Base-by-base conservation (phyloP, 2,113 vertebrate genomes). In the Trichomycterus rosablanca region DNA sequence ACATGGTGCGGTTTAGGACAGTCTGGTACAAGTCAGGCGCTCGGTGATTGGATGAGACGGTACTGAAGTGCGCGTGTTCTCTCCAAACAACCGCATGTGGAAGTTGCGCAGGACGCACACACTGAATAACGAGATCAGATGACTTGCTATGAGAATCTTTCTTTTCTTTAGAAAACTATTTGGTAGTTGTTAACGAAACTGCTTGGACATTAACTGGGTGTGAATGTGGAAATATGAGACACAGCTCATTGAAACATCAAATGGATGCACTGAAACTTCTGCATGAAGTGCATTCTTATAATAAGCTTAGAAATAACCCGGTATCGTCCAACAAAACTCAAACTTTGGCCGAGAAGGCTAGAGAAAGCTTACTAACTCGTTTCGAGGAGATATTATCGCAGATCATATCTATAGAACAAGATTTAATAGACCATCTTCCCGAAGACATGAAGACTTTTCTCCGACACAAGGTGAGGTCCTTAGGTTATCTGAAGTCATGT, bases 341-440 rank as follows among this genome's bases (percentile, higher is more conserved):
- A n/a, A 50, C 66, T 0, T 18, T 73, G 10, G 60, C 71, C 11
- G 66, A 68, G 11, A 50, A 55, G 35, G 71, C 71, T 3, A 30
- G 65, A 28, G 61, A 51, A 10, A 69, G 56, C 48, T 32, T 58
- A 23, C 26, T 73, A 10, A 5, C 50, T 2, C 20, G 71, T 10
- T 24, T 73, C 7, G 19, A 52, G 7, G 61, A 68, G 3, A 73
- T 73, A 30, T 16, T 68, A 8, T 39, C 66, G 0, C 61, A 51
- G 45, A 42, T 68, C n/a, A 65, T 73, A 2, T 37, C 71, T 0
- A 52, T 68, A n/a, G 66, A 73, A 44, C 18, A 57, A 40, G 71
- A 69, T n/a, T 19, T 73, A 1, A 37, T 60, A 0, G 43, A 19
- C 12, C 8, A 2, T 1, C 18, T 35, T 0, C 37, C 61, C 8